Base-by-base conservation (phyloP, 2,797 vertebrate species). In the Fistularia commersonii region DNA sequence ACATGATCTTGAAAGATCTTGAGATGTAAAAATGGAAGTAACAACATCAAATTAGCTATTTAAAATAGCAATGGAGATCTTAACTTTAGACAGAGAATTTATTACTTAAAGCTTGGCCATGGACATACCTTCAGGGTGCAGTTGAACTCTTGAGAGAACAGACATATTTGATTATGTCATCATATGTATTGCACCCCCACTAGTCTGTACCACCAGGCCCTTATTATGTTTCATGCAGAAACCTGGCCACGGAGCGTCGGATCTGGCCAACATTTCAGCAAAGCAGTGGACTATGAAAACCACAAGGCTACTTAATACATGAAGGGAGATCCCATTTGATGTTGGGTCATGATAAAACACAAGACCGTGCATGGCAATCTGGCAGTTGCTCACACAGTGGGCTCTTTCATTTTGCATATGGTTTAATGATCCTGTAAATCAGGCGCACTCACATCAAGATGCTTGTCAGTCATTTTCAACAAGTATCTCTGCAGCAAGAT, bases 211-310 rank as follows among this genome's bases (percentile, higher is more conserved):
- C 65, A 42, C 43, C 46, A 41, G 44, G 59, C 38, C 50, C 49
- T 51, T 58, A 73, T 77, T 60, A 40, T n/a, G 53, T 78, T 85
- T 80, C 77, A 75, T 45, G 49, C 23, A 54, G 62, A 48, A 57
- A 57, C 54, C 59, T 72, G 48, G 63, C 52, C 48, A 31, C 12
- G 34, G 39, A 41, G 62, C 37, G 59, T 44, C 13, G 36, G 46
- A 59, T 51, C 56, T 58, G 66, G 61, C 67, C 65, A 57, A 50
- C 62, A 74, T 74, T 80, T 77, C 76, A 70, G 48, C 52, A 48
- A 59, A 61, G 66, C 67, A 71, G 53, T 71, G 72, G 64, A 79
- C 71, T 74, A 63, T 69, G 64, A 73, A 79, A 80, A 77, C 64
- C 72, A 61, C 64, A 74, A 4, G 35, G 66, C 62, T 73, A 64